Conservation (phyloP, 2,888 invertebrate genomes). For the Conus canariensis region DNA sequence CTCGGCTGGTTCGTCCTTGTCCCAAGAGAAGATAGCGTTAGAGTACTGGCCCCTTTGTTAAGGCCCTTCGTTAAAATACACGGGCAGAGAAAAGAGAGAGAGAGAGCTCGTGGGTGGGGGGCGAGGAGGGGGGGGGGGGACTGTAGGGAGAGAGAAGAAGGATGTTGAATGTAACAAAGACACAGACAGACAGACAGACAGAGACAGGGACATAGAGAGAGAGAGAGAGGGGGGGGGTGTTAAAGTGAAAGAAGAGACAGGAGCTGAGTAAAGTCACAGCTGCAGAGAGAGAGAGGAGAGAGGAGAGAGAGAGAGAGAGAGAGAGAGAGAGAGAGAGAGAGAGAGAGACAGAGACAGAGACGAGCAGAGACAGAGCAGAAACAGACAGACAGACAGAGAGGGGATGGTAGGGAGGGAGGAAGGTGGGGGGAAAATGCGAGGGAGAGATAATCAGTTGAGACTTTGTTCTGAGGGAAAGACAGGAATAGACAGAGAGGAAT, state of each 20-base stretch:
- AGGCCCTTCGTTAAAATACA: not conserved
- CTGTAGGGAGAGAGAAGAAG: not conserved
- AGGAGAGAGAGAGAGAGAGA: not conserved
- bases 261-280: no score
- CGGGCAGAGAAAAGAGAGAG: not conserved
- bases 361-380: not conserved
- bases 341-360: not conserved
- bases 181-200: not conserved
- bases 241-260: no score
- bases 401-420: not conserved
- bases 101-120: not conserved
- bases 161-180: not conserved
- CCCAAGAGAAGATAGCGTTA: conserved; percentile 5
- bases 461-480: not conserved
- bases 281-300: not conserved
- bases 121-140: not conserved
- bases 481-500: not conserved
- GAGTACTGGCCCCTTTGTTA: conserved; percentile 17
- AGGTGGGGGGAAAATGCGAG: not conserved
- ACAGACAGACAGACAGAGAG: not conserved
- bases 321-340: not conserved
- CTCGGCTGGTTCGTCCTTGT: conserved; percentile 29
- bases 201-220: not conserved
- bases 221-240: no score
- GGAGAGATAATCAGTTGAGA: not conserved